Percentiles rank a stretch among this genome's conserved stretches.
Evolutionary conservation across 2,113 vertebrate species (phyloP).

Genomic region (Arvicanthis niloticus): DNA sequence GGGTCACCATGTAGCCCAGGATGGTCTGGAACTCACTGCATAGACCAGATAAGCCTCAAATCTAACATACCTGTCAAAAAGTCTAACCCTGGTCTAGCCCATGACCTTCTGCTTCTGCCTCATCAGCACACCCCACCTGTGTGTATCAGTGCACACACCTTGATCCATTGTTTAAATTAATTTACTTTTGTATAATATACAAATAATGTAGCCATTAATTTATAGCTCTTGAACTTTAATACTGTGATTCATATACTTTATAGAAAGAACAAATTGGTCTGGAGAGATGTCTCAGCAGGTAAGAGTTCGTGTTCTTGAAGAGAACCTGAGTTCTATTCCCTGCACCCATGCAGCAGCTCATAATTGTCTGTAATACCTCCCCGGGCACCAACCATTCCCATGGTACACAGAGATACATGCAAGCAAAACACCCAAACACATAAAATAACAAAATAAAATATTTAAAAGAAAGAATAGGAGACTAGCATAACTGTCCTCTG

Average conservation of each 20-base stretch:
- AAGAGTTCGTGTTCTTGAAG: background rate
- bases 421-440: background rate
- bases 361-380: background rate
- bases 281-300: background rate
- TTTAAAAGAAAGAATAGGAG: background rate
- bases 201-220: background rate
- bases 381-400: background rate
- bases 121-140: no score
- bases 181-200: background rate
- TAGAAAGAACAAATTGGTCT: background rate
- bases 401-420: background rate
- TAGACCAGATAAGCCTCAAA: background rate
- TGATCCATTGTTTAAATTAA: background rate
- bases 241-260: background rate
- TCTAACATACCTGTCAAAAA: background rate
- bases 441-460: background rate
- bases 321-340: background rate
- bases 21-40: background rate
- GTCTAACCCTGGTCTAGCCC: background rate
- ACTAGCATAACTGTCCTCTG: no score
- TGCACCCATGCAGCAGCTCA: no score
- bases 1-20: background rate
- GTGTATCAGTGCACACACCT: no score
- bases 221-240: constrained; percentile 5
- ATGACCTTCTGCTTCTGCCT: background rate